Evolutionary conservation across 2,888 invertebrate genomes (phyloP), one percentile per base, ranked within the genome.

Genomic region (Vanessa cardui): DNA sequence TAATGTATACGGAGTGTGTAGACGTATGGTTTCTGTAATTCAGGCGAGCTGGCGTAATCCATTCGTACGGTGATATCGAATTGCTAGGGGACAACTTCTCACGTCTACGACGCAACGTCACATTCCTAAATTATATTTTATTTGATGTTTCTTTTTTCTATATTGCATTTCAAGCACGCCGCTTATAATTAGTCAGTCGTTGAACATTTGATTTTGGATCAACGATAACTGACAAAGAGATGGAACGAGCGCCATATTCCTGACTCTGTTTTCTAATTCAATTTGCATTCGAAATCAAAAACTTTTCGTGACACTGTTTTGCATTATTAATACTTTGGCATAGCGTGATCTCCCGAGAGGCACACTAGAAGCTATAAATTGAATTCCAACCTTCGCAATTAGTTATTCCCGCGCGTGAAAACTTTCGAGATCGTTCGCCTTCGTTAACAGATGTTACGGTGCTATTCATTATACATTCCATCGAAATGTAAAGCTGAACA

Each of bases 401-500:
- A 92, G 92, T 92, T 90, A 92, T 91, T 92, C 92, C 91, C 90
- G 92, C 91, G 92, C 92, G 92, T 92, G 92, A 92, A 91, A 92
- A 92, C 92, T 92, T 92, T 92, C 84, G 88, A 92, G 92, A 92
- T 92, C 92, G 90, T 90, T 91, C 88, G 92, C 92, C 90, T 92
- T 92, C 92, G 92, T 92, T 92, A 92, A 92, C 92, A 92, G 92
- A 92, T 92, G 92, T 92, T 92, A 91, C 92, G 91, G 90, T 87
- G 91, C 90, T 90, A 92, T 92, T 92, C 92, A 92, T 92, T 92
- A 92, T 92, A 92, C 91, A 92, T 92, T 92, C 92, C 89, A 85
- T 92, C 90, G 89, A 91, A 92, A 90, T 90, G 90, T 91, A 86
- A 92, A 90, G 89, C 88, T 88, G 90, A 92, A 92, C 91, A 87